A percentile compares a stretch with the other conserved stretches of the same genome.
These are phyloP conservation scores for Julus scandinavius DNA, from an alignment of 2,888 invertebrate genomes.

Conservation along the genomic window DNA sequence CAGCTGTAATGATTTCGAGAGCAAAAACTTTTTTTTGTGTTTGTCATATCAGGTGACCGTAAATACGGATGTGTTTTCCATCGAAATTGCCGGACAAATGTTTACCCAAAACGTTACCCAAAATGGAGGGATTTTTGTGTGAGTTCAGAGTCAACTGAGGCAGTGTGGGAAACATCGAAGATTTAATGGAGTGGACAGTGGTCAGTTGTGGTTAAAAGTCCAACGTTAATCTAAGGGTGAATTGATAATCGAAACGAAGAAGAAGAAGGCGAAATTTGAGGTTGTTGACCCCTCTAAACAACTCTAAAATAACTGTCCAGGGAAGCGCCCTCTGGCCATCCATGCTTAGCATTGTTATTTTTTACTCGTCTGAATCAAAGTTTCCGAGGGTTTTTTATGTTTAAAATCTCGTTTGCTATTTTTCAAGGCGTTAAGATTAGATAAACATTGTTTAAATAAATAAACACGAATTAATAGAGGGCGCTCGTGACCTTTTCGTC, in stretches of 20 bases:
- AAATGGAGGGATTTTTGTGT: no score
- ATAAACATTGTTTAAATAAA: not conserved
- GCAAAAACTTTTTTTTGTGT: not conserved
- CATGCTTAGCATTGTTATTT: not conserved
- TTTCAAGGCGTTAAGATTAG: not conserved
- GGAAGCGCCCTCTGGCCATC: conserved; percentile 33
- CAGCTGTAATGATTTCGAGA: not conserved
- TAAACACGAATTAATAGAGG: not conserved
- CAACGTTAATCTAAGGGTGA: not conserved
- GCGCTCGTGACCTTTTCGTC: not conserved
- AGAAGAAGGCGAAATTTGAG: not conserved
- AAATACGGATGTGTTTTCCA: not conserved
- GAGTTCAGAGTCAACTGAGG: not conserved
- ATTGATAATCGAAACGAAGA: not conserved
- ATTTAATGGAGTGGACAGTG: not conserved
- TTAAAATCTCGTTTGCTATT: not conserved
- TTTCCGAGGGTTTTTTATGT: not conserved
- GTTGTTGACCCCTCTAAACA: not conserved
- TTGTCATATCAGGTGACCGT: not conserved
- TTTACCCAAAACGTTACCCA: not conserved
- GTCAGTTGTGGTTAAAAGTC: not conserved
- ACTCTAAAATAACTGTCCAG: conserved; percentile 21
- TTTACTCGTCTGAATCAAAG: not conserved
- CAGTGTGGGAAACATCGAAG: not conserved
- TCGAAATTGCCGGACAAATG: not conserved